A percentile compares a stretch with the other conserved stretches of the same genome.
Evolutionary conservation across 1,140 invertebrate genomes (phyloP).

Genomic region (Latrodectus geometricus): DNA sequence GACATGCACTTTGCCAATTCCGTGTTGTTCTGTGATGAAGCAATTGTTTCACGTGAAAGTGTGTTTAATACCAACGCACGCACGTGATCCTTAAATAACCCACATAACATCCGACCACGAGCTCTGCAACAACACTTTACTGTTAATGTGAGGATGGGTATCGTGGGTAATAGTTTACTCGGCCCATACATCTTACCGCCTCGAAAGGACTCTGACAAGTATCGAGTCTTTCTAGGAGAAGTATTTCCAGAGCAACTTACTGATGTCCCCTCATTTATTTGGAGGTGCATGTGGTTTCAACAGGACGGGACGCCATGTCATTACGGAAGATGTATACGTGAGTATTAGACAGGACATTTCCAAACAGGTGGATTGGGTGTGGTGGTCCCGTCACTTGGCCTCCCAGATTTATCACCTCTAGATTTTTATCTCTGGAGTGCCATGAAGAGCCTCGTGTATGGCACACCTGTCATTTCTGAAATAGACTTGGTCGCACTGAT

Average conservation of each 20-base stretch:
- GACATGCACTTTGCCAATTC: too few species aligned
- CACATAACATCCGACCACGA: conserved; percentile 1
- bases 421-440: too few species aligned
- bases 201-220: conserved; percentile 10
- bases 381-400: conserved; percentile 5
- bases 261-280: conserved; percentile 9
- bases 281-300: conserved; percentile 30
- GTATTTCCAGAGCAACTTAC: background rate
- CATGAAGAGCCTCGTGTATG: too few species aligned
- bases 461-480: too few species aligned
- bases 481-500: too few species aligned
- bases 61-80: background rate
- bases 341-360: background rate
- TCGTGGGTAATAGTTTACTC: conserved; percentile 18
- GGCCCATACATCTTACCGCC: conserved; percentile 25
- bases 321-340: conserved; percentile 17
- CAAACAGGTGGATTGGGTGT: conserved; percentile 8
- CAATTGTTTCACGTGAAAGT: too few species aligned
- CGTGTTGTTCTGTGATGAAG: too few species aligned
- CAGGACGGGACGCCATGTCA: conserved; percentile 29
- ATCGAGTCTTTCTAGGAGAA: conserved; percentile 5
- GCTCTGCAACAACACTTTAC: background rate
- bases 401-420: conserved; percentile 21
- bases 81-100: background rate
- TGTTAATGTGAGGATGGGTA: conserved; percentile 33